Percentiles rank a stretch among this genome's conserved stretches.
Conservation (phyloP, 2,113 vertebrate genomes). For the Tichodroma muraria region DNA sequence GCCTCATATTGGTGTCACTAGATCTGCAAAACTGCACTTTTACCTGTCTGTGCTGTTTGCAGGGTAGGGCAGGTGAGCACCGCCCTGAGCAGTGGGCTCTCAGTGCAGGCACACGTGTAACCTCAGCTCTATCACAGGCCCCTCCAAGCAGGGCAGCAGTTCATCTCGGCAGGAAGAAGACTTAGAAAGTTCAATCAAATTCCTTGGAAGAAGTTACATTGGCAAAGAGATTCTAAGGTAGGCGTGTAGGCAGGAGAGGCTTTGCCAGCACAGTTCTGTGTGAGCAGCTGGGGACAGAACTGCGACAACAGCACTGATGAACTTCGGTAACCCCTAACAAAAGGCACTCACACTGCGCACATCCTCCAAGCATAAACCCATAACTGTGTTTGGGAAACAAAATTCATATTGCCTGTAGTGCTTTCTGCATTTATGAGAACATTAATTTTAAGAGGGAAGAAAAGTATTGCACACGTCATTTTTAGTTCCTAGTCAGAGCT, state of each 20-base stretch:
- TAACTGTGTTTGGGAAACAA: not conserved
- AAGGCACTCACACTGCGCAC: not conserved
- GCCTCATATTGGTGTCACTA: accelerated
- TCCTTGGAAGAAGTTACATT: not conserved
- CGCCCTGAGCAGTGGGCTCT: not conserved
- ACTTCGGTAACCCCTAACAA: not conserved
- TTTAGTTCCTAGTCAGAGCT: not conserved
- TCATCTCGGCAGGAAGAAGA: not conserved
- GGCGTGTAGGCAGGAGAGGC: not conserved
- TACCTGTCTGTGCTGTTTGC: not conserved
- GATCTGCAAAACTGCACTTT: not conserved
- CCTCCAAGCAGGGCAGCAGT: not conserved
- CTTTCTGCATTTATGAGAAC: not conserved
- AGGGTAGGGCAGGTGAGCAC: not conserved
- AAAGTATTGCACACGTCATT: not conserved
- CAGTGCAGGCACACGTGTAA: not conserved
- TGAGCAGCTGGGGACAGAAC: not conserved
- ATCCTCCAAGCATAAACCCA: not conserved
- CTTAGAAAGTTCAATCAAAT: not conserved
- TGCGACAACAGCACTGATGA: not conserved
- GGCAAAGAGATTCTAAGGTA: not conserved
- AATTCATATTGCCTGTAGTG: not conserved
- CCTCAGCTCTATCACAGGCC: not conserved
- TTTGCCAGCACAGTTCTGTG: not conserved
- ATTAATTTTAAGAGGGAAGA: not conserved